Conservation (phyloP, 2,113 vertebrate genomes). For the Cygnus atratus region DNA sequence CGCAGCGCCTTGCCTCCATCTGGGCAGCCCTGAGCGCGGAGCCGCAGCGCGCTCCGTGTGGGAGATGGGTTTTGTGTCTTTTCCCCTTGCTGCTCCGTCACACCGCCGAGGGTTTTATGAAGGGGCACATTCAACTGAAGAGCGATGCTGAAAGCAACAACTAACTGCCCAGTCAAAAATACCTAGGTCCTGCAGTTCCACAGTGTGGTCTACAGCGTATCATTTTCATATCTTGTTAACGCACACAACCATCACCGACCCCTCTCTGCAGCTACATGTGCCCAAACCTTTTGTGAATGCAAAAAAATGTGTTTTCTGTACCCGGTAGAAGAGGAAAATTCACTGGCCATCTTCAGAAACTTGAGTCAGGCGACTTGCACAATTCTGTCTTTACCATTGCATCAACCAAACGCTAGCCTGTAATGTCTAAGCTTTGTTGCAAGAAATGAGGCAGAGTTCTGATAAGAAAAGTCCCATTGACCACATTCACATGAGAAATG, state of each 20-base stretch:
- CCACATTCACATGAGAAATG: neutral
- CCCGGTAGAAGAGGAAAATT: neutral
- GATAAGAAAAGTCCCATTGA: neutral
- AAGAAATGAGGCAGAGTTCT: neutral
- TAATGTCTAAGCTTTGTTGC: neutral
- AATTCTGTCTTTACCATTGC: neutral
- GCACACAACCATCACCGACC: rapidly evolving
- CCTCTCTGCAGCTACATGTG: neutral
- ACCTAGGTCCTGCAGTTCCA: rapidly evolving
- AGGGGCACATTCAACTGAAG: neutral
- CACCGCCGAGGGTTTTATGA: neutral
- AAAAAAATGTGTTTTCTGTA: neutral
- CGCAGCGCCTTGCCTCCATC: too few relatives aligned
- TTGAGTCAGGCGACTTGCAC: neutral
- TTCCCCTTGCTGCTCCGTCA: rapidly evolving
- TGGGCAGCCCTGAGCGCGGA: too few relatives aligned
- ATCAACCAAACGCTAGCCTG: too few relatives aligned
- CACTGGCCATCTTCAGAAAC: neutral
- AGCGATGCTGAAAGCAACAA: neutral
- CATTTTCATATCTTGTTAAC: neutral
- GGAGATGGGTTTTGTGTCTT: too few relatives aligned
- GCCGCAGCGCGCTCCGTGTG: rapidly evolving
- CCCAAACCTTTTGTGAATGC: neutral
- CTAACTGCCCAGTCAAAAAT: neutral
- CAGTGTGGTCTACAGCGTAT: neutral